Base-by-base conservation (phyloP, 53 echinoderm and acorn worm species). In the Holothuria leucospilota region DNA sequence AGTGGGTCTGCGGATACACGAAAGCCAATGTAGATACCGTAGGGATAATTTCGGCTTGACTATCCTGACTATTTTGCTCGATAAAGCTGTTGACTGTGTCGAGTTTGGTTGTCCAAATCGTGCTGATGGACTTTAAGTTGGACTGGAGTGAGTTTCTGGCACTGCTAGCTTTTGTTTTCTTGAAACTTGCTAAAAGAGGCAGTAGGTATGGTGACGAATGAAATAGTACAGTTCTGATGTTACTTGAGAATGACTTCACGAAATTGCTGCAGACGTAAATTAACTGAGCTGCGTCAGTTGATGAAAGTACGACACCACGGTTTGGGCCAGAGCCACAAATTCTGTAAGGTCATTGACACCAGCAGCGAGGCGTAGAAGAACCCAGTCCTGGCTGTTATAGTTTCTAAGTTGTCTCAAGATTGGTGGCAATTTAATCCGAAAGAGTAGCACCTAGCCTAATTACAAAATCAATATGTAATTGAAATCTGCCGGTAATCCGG, bases 151-250 rank as follows among this genome's bases (percentile, higher is more conserved):
- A 75, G 49, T n/a, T 20, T n/a, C 49, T 75, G 77, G 77, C 6
- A 46, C n/a, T 12, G 42, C 5, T 21, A 51, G 77, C 9, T 5
- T 49, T 46, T 75, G 21, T 5, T 75, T 9, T 20, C 49, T 25
- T 75, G 52, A 20, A 20, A 75, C 23, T 75, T 75, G 20, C 14
- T 26, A 21, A 75, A 51, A 46, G 77, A 75, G 49, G 77, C 77
- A n/a, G 77, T 51, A 42, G 77, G 77, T 41, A 75, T 75, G 4
- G 77, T 75, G 13, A 75, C 41, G 41, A 75, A 75, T 5, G 77
- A 40, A 26, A 75, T 26, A 21, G 24, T 75, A 42, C 42, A 14
- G 20, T n/a, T 20, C 21, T 20, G 77, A 49, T 75, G 77, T 21
- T 75, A 4, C 21, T 20, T 18, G 13, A n/a, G 77, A 42, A 75